Evolutionary conservation across 2,113 vertebrate genomes (phyloP), one percentile per base, ranked within the genome.

Genomic region (Rhinolophus ferrumequinum): DNA sequence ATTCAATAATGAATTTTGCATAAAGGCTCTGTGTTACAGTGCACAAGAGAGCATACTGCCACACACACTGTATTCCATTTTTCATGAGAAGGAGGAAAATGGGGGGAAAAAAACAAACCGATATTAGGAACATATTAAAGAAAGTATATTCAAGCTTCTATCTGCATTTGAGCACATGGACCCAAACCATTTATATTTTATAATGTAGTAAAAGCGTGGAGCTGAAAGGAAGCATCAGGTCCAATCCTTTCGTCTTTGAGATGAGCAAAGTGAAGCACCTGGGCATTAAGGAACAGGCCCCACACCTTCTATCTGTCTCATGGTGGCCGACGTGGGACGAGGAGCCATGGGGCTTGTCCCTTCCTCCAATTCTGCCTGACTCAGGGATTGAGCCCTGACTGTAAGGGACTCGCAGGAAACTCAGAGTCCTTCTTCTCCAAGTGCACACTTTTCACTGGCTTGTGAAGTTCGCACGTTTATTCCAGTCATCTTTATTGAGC

Each of bases 1-100:
- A 76, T 79, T 93, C 80, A 47, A n/a, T 67, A 35, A 94, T 85
- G 92, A 90, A 96, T 95, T 96, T 96, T 96, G 88, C 84, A 92
- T 76, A 79, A 87, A 94, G 90, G 9, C 30, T 77, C 47, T 1
- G 0, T 58, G 12, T 83, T 66, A 85, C n/a, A 14, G n/a, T 4
- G 14, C n/a, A 3, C 84, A 56, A 33, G 84, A 90, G 52, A 95
- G 60, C 58, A 75, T 0, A 6, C 28, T 26, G 62, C 28, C 67
- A 52, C 22, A 30, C 8, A 26, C 6, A 30, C 50, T 47, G 28
- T 18, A 16, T 72, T 88, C 54, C 60, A 83, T 90, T 90, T 93
- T 92, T 92, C 72, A 96, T 92, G 60, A 95, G 67, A 80, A 77
- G 86, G 50, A 52, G 24, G 30, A 70, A 91, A 77, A 62, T 24